These are phyloP conservation scores for Leptatherina wallacei DNA, from an alignment of 2,797 vertebrate species.

Conservation along the genomic window DNA sequence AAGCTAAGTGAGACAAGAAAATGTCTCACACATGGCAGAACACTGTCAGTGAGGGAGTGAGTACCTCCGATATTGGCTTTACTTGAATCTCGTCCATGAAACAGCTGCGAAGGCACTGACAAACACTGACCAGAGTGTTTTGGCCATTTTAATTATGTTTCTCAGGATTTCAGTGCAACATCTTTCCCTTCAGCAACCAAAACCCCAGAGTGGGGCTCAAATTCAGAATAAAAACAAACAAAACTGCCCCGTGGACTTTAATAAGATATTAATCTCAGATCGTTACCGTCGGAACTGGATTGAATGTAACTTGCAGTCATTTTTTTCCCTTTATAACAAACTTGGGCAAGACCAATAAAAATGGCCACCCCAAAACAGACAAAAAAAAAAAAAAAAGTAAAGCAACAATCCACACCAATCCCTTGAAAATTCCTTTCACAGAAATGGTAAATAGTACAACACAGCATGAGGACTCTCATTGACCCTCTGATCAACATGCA, in stretches of 20 bases:
- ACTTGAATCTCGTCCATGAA: slow-evolving; percentile 38
- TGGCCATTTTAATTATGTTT: slow-evolving; percentile 48
- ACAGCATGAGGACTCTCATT: slow-evolving; percentile 32
- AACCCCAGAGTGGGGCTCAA: slow-evolving; percentile 22
- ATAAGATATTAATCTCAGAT: slow-evolving; percentile 19
- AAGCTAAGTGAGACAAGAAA: slow-evolving; percentile 46
- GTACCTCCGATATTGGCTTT: slow-evolving; percentile 51
- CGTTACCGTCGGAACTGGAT: slow-evolving; percentile 18
- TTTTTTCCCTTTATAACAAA: slow-evolving; percentile 72
- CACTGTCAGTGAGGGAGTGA: slow-evolving; percentile 39
- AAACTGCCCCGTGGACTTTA: slow-evolving; percentile 17
- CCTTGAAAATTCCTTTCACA: slow-evolving; percentile 65
- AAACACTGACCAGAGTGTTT: slow-evolving; percentile 56
- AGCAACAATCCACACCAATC: slow-evolving; percentile 45
- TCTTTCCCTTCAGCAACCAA: slow-evolving; percentile 42
- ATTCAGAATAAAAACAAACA: slow-evolving; percentile 28
- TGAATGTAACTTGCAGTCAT: slow-evolving; percentile 34
- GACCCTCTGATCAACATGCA: slow-evolving; percentile 49
- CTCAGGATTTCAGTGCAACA: slow-evolving; percentile 54
- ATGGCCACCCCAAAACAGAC: slow-evolving; percentile 22
- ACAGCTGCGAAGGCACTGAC: slow-evolving; percentile 75
- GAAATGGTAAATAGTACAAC: slow-evolving; percentile 68
- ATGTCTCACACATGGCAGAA: slow-evolving; percentile 55
- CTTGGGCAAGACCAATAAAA: slow-evolving; percentile 33
- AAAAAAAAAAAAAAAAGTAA: slow-evolving; percentile 26